A percentile compares a stretch with the other conserved stretches of the same genome.
Conservation (phyloP, 2,797 vertebrate species). For the Sparus aurata region DNA sequence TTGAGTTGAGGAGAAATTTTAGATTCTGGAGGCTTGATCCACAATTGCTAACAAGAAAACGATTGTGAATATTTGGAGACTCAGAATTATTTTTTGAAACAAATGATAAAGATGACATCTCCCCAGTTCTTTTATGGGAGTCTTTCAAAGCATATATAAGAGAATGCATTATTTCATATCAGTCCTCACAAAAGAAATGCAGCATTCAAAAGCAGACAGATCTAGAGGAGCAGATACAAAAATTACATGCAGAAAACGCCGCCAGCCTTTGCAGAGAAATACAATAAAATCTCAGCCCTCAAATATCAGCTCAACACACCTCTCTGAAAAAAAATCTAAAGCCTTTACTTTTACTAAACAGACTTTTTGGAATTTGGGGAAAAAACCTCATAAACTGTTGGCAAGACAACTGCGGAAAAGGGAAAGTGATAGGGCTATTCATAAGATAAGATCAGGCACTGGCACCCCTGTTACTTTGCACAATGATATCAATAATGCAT, state of each 20-base stretch:
- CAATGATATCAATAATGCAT: neutral
- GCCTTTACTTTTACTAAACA: neutral
- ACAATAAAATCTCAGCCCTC: neutral
- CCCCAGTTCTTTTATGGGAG: too few species aligned
- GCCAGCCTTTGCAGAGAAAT: neutral
- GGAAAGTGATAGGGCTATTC: neutral
- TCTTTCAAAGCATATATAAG: too few species aligned
- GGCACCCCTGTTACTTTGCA: neutral
- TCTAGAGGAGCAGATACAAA: too few species aligned
- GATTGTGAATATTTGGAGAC: too few species aligned
- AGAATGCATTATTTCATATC: too few species aligned
- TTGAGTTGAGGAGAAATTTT: too few species aligned
- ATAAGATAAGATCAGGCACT: neutral
- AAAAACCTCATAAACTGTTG: neutral
- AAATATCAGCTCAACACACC: slow-evolving; percentile 4
- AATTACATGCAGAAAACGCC: neutral
- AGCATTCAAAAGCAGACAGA: too few species aligned
- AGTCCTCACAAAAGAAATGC: too few species aligned
- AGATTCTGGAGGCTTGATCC: too few species aligned
- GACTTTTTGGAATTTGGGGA: neutral
- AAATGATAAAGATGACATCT: too few species aligned
- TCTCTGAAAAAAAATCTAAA: neutral
- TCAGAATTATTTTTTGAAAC: too few species aligned
- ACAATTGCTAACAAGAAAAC: too few species aligned
- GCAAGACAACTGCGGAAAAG: neutral